These are phyloP conservation scores for Aramus guarauna DNA, from an alignment of 2,113 vertebrate species.

Conservation along the genomic window DNA sequence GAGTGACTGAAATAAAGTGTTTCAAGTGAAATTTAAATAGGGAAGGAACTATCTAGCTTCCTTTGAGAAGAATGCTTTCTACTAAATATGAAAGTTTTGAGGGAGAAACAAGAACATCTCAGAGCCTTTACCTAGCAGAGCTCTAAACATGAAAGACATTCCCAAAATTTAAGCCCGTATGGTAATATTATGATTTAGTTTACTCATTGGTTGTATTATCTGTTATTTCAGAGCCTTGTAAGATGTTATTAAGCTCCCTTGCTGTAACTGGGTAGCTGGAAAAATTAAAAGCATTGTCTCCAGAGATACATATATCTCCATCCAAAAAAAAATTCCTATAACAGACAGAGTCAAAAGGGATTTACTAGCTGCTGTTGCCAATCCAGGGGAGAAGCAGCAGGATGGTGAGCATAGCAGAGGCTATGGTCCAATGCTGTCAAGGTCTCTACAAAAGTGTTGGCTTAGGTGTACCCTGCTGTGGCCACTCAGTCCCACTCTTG, in stretches of 20 bases:
- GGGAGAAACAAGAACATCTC: neutral
- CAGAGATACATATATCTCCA: neutral
- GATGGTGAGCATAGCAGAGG: neutral
- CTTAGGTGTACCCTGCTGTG: neutral
- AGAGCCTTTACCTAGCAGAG: neutral
- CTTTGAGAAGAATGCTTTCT: neutral
- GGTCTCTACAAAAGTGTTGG: neutral
- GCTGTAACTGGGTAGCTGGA: neutral
- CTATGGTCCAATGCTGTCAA: neutral
- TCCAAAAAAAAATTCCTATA: neutral
- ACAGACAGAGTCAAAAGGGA: neutral
- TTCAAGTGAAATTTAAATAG: conserved; percentile 67
- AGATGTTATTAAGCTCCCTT: neutral
- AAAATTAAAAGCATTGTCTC: neutral
- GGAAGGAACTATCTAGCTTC: conserved; percentile 30
- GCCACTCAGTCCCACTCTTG: neutral
- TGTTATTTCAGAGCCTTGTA: neutral
- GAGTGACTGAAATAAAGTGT: conserved; percentile 71
- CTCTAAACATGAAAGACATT: neutral
- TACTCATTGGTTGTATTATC: neutral
- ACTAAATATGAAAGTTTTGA: neutral
- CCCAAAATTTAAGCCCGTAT: neutral
- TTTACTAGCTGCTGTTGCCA: neutral
- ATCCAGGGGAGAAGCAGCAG: neutral
- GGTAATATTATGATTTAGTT: neutral